Percentiles rank a stretch among this genome's conserved stretches.
Evolutionary conservation across 2,113 vertebrate species (phyloP).

Genomic region (Calidris pugnax): DNA sequence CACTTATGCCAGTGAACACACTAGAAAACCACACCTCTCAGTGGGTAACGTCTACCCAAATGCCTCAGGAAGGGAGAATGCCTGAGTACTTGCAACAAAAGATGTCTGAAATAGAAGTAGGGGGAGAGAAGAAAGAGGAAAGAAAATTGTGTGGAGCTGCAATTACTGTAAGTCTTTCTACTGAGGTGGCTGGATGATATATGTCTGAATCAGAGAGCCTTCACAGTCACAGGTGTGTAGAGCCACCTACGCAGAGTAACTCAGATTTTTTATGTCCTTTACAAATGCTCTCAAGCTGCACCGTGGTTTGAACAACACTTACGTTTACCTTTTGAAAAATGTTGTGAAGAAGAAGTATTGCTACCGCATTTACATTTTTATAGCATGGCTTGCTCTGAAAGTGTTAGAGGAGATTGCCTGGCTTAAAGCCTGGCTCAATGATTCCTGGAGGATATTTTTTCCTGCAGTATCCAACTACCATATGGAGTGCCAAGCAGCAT

Average conservation of each 20-base stretch:
- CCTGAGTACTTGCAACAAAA: background rate
- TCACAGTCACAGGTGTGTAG: conserved; percentile 38
- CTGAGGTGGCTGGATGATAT: background rate
- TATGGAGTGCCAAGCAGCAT: conserved; percentile 46
- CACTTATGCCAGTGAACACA: background rate
- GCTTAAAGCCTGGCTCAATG: conserved; percentile 59
- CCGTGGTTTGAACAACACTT: conserved; percentile 31
- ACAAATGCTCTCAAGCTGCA: conserved; percentile 45
- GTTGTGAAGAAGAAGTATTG: conserved; percentile 54
- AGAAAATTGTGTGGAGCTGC: background rate
- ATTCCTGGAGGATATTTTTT: conserved; percentile 62
- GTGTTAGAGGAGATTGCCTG: conserved; percentile 71
- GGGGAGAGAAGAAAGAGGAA: background rate
- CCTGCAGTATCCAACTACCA: conserved; percentile 37
- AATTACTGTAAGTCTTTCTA: conserved; percentile 26
- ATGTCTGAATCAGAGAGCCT: conserved; percentile 15
- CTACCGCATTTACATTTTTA: conserved; percentile 70
- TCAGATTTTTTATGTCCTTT: conserved; percentile 43
- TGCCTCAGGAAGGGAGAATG: background rate
- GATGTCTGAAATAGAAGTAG: background rate
- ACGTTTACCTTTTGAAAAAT: conserved; percentile 58
- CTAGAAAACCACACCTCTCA: background rate
- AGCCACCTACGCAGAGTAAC: conserved; percentile 20
- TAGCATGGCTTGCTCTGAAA: conserved; percentile 66
- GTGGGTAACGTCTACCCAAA: background rate